Percentiles rank a stretch among this genome's conserved stretches.
These are phyloP conservation scores for Rhynchonycteris naso DNA, from an alignment of 2,797 vertebrate species.

Conservation along the genomic window DNA sequence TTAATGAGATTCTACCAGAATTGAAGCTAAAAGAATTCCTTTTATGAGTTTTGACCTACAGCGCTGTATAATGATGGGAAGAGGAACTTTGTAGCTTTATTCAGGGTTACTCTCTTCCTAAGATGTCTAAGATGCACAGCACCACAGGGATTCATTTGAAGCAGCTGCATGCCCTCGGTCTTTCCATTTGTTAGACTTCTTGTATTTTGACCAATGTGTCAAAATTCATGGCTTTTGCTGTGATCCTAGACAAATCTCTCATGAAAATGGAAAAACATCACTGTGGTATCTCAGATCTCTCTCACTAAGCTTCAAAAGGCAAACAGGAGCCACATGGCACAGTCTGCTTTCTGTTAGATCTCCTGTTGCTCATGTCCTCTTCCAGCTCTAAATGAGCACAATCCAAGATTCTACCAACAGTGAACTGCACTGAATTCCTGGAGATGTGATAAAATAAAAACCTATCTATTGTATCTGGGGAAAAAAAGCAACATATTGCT, in stretches of 20 bases:
- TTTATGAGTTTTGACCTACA: background rate
- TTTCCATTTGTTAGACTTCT: background rate
- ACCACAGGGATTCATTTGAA: background rate
- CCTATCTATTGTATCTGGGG: background rate
- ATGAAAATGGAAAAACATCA: constrained; percentile 30
- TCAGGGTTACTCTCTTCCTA: background rate
- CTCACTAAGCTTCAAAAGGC: constrained; percentile 53
- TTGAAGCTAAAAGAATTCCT: background rate
- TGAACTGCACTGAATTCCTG: constrained; percentile 20
- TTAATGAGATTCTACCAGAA: constrained; percentile 10
- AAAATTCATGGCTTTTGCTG: constrained; percentile 27
- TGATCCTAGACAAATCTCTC: constrained; percentile 48
- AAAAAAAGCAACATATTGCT: background rate
- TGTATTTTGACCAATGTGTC: constrained; percentile 31
- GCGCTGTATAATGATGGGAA: background rate
- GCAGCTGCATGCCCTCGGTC: background rate
- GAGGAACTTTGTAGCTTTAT: background rate
- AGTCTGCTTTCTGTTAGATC: constrained; percentile 12
- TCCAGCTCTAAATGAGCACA: background rate
- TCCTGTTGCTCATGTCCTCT: background rate
- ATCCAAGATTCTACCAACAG: background rate
- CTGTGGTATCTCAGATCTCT: background rate
- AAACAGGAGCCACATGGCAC: background rate
- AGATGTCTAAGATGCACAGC: background rate
- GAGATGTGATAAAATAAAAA: constrained; percentile 13